Conservation (phyloP, 2,113 vertebrate species). For the Pristiophorus japonicus region DNA sequence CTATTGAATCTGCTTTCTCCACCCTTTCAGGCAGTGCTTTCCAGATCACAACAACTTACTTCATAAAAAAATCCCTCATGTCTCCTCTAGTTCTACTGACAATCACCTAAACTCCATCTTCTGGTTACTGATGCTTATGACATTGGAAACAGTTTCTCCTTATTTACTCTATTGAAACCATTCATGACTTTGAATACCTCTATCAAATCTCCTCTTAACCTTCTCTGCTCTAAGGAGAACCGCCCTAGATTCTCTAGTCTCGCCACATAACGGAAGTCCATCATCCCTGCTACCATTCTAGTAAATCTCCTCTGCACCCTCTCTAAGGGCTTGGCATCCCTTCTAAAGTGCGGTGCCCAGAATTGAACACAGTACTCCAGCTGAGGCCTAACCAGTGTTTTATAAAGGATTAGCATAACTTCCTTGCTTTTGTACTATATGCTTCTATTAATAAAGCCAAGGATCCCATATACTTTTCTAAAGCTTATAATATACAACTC, state of each 20-base stretch:
- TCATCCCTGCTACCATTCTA: neutral
- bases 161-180: neutral
- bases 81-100: neutral
- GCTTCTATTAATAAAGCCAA: neutral
- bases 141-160: neutral
- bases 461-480: neutral
- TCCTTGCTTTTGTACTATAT: neutral
- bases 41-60: neutral
- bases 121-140: neutral
- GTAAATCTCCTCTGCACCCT: neutral
- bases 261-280: neutral
- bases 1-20: neutral
- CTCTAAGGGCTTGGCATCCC: neutral
- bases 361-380: neutral
- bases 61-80: neutral
- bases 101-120: neutral
- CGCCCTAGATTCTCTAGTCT: neutral
- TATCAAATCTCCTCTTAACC: neutral
- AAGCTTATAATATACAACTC: neutral
- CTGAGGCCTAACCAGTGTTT: neutral
- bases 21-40: neutral
- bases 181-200: neutral
- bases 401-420: neutral
- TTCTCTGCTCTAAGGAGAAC: neutral
- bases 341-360: neutral